These are phyloP conservation scores for Chromoteleia sp. DNA, from an alignment of 2,888 invertebrate genomes.

Conservation along the genomic window DNA sequence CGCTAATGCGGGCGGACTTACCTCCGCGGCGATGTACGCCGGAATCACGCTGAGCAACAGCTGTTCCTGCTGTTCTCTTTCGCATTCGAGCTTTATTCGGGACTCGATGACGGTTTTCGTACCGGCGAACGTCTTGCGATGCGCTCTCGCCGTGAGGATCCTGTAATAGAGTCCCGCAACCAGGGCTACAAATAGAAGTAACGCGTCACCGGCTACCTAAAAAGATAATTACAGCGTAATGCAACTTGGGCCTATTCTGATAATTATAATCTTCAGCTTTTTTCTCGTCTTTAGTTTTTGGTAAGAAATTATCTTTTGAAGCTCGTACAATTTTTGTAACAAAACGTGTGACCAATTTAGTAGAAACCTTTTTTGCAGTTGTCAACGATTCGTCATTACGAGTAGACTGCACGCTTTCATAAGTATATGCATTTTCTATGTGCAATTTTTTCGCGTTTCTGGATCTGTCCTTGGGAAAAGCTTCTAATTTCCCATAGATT, in stretches of 20 bases:
- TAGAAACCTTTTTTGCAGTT: too few relatives aligned
- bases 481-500: too few relatives aligned
- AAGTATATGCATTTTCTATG: too few relatives aligned
- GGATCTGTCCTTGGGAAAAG: too few relatives aligned
- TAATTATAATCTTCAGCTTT: too few relatives aligned
- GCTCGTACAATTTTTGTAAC: too few relatives aligned
- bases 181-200: slow-evolving; percentile 91
- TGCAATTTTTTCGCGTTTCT: too few relatives aligned
- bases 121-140: slow-evolving; percentile 94
- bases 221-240: slow-evolving; percentile 40
- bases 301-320: too few relatives aligned
- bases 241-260: not conserved
- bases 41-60: slow-evolving; percentile 96
- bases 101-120: slow-evolving; percentile 96
- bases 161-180: slow-evolving; percentile 95
- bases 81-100: slow-evolving; percentile 95
- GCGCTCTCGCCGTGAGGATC: slow-evolving; percentile 94
- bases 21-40: slow-evolving; percentile 97
- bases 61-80: slow-evolving; percentile 97
- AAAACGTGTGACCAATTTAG: too few relatives aligned
- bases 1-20: slow-evolving; percentile 83
- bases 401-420: too few relatives aligned
- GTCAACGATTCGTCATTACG: too few relatives aligned
- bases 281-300: too few relatives aligned
- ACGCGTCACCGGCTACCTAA: slow-evolving; percentile 91